A percentile compares a stretch with the other conserved stretches of the same genome.
phyloP scores from a whole-genome alignment of 2,888 invertebrate species.

The Parthenolecanium corni region DNA sequence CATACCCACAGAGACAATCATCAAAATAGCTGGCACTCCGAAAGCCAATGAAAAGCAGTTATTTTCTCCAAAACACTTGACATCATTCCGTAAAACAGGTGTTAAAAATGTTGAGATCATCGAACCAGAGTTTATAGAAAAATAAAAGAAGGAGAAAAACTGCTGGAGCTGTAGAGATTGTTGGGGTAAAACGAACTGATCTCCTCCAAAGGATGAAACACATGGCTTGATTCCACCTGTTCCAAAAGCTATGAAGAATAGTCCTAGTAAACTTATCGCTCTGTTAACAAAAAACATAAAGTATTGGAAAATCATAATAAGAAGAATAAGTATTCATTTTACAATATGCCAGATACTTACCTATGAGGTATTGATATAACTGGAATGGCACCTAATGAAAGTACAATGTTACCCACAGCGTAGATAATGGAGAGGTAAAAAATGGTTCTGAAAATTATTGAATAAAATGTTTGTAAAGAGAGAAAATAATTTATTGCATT shows the following conservation, averaged over 20 bases:
- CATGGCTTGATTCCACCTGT: constrained; percentile 77
- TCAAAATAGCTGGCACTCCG: constrained; percentile 56
- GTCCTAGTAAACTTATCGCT: constrained; percentile 43
- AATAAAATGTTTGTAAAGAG: too few species aligned
- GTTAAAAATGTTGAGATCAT: constrained; percentile 61
- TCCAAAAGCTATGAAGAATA: constrained; percentile 58
- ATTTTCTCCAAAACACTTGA: constrained; percentile 52
- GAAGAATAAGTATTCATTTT: not conserved
- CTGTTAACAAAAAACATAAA: not conserved
- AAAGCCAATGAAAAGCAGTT: constrained; percentile 62
- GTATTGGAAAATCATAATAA: not conserved
- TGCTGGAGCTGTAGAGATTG: constrained; percentile 53
- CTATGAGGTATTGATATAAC: not conserved
- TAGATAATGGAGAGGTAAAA: constrained; percentile 75
- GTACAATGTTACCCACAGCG: constrained; percentile 35
- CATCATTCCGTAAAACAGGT: constrained; percentile 54
- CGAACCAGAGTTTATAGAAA: constrained; percentile 53
- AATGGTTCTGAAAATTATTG: constrained; percentile 62
- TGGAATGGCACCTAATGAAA: constrained; percentile 33
- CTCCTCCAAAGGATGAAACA: constrained; percentile 69
- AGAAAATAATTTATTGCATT: too few species aligned
- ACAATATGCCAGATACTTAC: too few species aligned
- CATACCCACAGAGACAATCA: constrained; percentile 48
- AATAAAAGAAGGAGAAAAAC: constrained; percentile 69
- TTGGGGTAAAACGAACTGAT: constrained; percentile 56